These are phyloP conservation scores for Spodoptera exigua DNA, from an alignment of 2,888 invertebrate genomes.

Conservation along the genomic window DNA sequence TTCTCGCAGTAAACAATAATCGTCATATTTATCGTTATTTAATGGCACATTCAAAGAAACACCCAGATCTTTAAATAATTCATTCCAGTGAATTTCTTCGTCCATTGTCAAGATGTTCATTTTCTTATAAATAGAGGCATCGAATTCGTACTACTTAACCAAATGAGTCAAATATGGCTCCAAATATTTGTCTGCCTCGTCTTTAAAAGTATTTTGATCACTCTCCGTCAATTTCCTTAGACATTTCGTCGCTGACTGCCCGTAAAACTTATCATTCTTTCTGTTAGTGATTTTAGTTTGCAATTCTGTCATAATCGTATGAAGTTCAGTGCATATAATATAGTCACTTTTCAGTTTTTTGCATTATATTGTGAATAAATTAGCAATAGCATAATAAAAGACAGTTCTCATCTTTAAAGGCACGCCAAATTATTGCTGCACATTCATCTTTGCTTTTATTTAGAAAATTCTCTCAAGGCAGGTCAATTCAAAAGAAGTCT, in stretches of 20 bases:
- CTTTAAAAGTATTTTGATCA: constrained; percentile 28
- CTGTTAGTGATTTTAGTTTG: constrained; percentile 15
- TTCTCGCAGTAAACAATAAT: constrained; percentile 12
- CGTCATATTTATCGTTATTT: constrained; percentile 10
- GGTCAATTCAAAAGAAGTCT: too few relatives aligned
- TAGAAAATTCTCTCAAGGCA: too few relatives aligned
- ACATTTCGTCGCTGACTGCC: constrained; percentile 25
- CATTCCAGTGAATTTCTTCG: too few relatives aligned
- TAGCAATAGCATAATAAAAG: constrained; percentile 13
- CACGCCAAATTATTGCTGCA: constrained; percentile 16
- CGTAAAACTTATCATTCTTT: constrained; percentile 27
- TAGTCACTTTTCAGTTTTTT: constrained; percentile 13
- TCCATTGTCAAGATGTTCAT: constrained; percentile 28
- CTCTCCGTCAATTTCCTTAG: constrained; percentile 25
- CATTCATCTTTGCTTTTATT: constrained; percentile 16
- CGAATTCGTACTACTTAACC: constrained; percentile 20
- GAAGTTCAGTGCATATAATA: constrained; percentile 13
- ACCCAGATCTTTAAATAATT: constrained; percentile 10
- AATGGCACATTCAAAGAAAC: constrained; percentile 3
- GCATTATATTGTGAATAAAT: neutral
- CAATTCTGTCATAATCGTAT: constrained; percentile 26
- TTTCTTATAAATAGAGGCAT: constrained; percentile 30
- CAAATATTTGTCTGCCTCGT: constrained; percentile 24
- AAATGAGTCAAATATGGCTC: constrained; percentile 25
- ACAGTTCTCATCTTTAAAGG: constrained; percentile 13